Base-by-base conservation (phyloP, 2,797 vertebrate genomes). In the Liasis olivaceus region DNA sequence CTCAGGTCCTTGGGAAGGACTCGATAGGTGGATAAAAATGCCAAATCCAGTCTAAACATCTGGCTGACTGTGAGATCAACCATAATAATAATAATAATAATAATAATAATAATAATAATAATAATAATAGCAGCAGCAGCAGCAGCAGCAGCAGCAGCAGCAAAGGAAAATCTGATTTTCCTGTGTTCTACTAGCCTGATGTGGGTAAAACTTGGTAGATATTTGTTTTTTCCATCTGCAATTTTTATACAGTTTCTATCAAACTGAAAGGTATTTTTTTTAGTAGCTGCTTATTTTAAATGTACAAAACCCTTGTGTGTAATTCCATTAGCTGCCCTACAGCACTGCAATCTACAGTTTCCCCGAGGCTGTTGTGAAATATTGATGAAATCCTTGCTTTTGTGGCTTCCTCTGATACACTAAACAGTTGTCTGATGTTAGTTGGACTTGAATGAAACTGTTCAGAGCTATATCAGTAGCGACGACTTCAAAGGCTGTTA, bases 281-380 rank as follows among this genome's bases (percentile, higher is more conserved):
- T 96, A 96, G 97, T 97, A 97, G 98, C 97, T 98, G 98, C 98
- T 98, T 98, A 98, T 99, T 99, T 99, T 98, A 98, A 98, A 99
- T 98, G 98, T 98, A 98, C 97, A 98, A 98, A 98, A 98, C 98
- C 98, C 98, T 98, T 98, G 98, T 98, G 98, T 99, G 98, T 98
- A 98, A 97, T 98, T 99, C 99, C 99, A 99, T 99, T 99, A 99
- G 98, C 98, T 98, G 98, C 98, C 98, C 98, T 98, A 98, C 98
- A 98, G 98, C 98, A 98, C 98, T 98, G 98, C 99, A 98, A 97
- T 99, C 98, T 98, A 98, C 98, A 98, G 98, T 98, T 98, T 98
- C 99, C 99, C 98, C 91, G 97, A 98, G 99, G 99, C 99, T 98
- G 98, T 99, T 98, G 98, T 99, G 98, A 99, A 99, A 99, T 99